phyloP scores from a whole-genome alignment of 1,140 invertebrate genomes.

The Zaprionus nigranus region DNA sequence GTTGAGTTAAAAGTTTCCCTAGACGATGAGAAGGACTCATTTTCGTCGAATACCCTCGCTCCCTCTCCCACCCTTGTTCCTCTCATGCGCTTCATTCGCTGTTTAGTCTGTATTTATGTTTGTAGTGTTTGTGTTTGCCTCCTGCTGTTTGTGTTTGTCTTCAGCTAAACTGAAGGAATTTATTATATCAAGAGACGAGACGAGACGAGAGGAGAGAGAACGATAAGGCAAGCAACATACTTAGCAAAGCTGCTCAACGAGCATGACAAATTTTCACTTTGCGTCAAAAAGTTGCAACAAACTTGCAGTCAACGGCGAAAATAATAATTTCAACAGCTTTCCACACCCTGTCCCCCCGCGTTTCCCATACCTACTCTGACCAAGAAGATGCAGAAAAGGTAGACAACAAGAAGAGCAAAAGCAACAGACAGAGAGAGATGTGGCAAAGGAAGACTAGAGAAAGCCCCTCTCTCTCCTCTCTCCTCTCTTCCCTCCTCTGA shows the following conservation, averaged over 20 bases:
- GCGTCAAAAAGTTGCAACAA: constrained; percentile 76
- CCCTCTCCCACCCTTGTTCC: not conserved
- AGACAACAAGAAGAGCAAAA: constrained; percentile 12
- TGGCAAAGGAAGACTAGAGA: constrained; percentile 16
- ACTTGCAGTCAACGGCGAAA: constrained; percentile 72
- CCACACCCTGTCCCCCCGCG: not conserved
- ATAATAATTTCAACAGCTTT: constrained; percentile 58
- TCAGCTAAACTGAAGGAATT: constrained; percentile 76
- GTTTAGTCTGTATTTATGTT: constrained; percentile 71
- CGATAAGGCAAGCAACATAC: constrained; percentile 33
- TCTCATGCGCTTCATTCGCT: constrained; percentile 19
- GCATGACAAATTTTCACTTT: constrained; percentile 81
- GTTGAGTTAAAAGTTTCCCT: constrained; percentile 73
- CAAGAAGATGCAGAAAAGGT: constrained; percentile 36
- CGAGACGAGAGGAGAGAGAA: not conserved
- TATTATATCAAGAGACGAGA: constrained; percentile 63
- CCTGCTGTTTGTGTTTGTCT: constrained; percentile 56
- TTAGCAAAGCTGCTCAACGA: constrained; percentile 64
- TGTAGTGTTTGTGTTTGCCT: constrained; percentile 42
- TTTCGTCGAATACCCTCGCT: constrained; percentile 20
- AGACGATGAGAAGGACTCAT: constrained; percentile 47
- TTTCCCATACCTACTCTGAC: not conserved
- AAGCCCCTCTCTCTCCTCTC: not conserved
- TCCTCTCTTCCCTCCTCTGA: too few relatives aligned
- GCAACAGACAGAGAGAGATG: not conserved